Conservation (phyloP, 2,113 vertebrate genomes). For the Cathartes aura region DNA sequence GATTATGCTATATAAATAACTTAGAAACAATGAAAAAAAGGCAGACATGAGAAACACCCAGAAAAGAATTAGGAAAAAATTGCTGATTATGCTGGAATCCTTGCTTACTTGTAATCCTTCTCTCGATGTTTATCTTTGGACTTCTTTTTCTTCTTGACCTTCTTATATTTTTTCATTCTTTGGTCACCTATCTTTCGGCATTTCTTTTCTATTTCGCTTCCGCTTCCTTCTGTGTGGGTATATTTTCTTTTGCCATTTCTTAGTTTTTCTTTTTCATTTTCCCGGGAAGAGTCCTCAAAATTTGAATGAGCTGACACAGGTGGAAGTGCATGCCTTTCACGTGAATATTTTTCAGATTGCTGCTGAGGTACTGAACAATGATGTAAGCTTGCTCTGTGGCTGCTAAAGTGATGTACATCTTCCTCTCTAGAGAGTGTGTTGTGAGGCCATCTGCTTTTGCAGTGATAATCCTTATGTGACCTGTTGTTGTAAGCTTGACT, state of each 20-base stretch:
- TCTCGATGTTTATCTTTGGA: constrained; percentile 87
- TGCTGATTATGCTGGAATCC: constrained; percentile 30
- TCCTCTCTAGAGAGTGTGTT: constrained; percentile 10
- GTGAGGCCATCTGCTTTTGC: constrained; percentile 65
- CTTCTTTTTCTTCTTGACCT: constrained; percentile 93
- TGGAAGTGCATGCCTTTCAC: background rate
- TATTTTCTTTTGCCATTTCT: constrained; percentile 50
- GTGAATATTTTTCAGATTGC: background rate
- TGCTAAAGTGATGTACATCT: constrained; percentile 45
- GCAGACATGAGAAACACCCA: constrained; percentile 28
- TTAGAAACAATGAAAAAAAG: constrained; percentile 12
- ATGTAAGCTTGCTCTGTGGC: constrained; percentile 16
- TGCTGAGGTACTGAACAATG: constrained; percentile 14
- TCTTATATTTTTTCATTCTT: constrained; percentile 84
- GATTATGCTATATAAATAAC: background rate
- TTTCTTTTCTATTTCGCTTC: constrained; percentile 60
- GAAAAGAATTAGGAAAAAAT: constrained; percentile 15
- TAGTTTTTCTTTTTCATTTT: background rate
- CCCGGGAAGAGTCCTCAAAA: background rate
- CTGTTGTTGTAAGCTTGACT: constrained; percentile 45
- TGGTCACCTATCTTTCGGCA: constrained; percentile 55
- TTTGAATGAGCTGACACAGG: background rate
- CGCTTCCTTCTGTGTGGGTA: background rate
- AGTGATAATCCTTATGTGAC: constrained; percentile 62
- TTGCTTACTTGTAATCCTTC: constrained; percentile 81